Evolutionary conservation across 2,888 invertebrate genomes (phyloP), one percentile per base, ranked within the genome.

Genomic region (Clitarchus hookeri): DNA sequence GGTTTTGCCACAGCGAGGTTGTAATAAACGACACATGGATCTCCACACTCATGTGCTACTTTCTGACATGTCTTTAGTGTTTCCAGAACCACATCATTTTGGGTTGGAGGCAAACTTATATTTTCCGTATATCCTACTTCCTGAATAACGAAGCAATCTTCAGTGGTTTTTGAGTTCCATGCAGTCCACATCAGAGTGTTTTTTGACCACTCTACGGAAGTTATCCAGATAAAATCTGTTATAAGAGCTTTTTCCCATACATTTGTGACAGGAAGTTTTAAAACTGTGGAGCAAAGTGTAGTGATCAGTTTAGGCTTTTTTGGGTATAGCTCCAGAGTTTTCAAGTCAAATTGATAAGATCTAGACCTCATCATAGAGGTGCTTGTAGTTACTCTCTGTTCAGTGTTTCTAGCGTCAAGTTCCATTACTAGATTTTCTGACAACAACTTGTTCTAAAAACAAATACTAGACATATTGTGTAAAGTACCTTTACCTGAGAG

Each of bases 21-120:
- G 19, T 82, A 82, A 82, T 82, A 27, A 82, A 82, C 82, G n/a
- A 82, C 82, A 82, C 82, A 25, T 36, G 82, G 44, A 27, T 82
- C 82, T 82, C 82, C 82, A 82, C 82, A 82, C 44, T 27, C 27
- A 82, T 82, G 82, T 36, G 82, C 82, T 82, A 82, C 82, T 27
- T 27, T 82, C 82, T 82, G 82, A 27, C 82, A 82, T 19, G 11
- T 82, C 19, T 82, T 25, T 13, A 82, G 27, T 36, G 82, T 82
- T 82, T 82, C 82, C 82, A 82, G 82, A 82, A 82, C 82, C 11
- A 82, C 82, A 82, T 82, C 82, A 82, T 82, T 82, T 82, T 82
- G 82, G n/a, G n/a, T n/a, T n/a, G n/a, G n/a, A n/a, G n/a, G n/a
- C n/a, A n/a, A n/a, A n/a, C n/a, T n/a, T n/a, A n/a, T n/a, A n/a